Evolutionary conservation across 2,113 vertebrate species (phyloP).

Genomic region (Xiphophorus couchianus): DNA sequence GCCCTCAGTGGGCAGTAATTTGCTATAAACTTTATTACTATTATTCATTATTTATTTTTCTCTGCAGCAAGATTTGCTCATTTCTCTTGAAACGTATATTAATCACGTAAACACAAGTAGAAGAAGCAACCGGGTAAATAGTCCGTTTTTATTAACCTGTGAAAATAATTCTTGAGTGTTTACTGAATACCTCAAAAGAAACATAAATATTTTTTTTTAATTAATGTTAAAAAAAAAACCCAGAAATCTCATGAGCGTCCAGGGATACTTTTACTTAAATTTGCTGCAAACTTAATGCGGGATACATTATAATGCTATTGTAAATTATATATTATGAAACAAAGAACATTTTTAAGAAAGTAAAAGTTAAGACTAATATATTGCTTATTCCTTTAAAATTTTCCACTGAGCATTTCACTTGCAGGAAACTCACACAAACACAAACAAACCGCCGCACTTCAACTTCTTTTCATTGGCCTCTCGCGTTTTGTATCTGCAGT

Average conservation of each 20-base stretch:
- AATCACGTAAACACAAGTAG: neutral
- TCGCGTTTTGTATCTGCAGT: slow-evolving; percentile 24
- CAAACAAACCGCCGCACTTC: slow-evolving; percentile 27
- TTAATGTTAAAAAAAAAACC: neutral
- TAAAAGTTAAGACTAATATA: neutral
- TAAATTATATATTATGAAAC: neutral
- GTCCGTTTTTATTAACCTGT: neutral
- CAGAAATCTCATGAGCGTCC: neutral
- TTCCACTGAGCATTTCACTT: neutral
- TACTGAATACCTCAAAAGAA: neutral
- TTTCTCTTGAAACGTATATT: neutral
- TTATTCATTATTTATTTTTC: neutral
- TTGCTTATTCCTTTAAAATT: neutral
- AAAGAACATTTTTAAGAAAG: neutral
- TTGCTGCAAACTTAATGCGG: neutral
- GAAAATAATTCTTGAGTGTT: neutral
- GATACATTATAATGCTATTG: neutral
- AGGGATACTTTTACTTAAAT: neutral
- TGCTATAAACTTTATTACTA: neutral
- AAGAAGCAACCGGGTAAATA: neutral
- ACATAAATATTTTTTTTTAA: neutral
- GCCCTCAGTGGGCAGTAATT: neutral
- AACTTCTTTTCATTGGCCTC: slow-evolving; percentile 32
- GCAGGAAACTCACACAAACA: slow-evolving; percentile 10
- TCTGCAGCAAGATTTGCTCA: neutral